Evolutionary conservation across 1,140 invertebrate genomes (phyloP), one percentile per base, ranked within the genome.

Genomic region (Kradibia gibbosae): DNA sequence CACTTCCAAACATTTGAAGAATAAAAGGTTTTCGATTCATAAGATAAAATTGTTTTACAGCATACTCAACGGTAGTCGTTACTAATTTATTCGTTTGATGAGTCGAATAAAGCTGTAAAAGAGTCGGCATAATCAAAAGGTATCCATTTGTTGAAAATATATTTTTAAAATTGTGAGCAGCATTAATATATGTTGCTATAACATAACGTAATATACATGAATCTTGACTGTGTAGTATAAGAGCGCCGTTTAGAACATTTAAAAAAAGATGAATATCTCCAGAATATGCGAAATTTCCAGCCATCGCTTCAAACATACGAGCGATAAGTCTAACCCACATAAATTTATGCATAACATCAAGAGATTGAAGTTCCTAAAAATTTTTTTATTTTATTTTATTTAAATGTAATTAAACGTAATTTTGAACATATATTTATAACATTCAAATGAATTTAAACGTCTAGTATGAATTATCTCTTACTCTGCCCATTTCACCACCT

Each of bases 71-170:
- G 0, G 98, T 98, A 0, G 96, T 95, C 1, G 96, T 98, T 0
- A 99, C 96, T 25, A 99, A 90, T 88, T 95, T 96, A 91, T 99
- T 99, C 0, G 98, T 98, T 92, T 99, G 98, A 90, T 99, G 98
- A 85, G 98, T 99, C 7, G 97, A 98, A 91, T 99, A 99, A 36
- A 99, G 95, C 91, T 98, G 96, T 53, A 99, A 90, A 20, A 99
- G 91, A 0, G 98, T 99, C 31, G 99, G 99, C 95, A 99, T 99
- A 74, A 99, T 98, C 83, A 99, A 92, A 39, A 99, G 93, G 89
- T 99, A 99, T 7, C 98, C 98, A 90, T 99, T 99, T 8, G 97
- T 98, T 10, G 98, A 98, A 90, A 99, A 99, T 73, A 99, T 98
- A 87, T 99, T 99, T 90, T 99, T 99, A 89, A 99, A 99, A 92